Base-by-base conservation (phyloP, 2,888 invertebrate species). In the Thymelicus lineola region DNA sequence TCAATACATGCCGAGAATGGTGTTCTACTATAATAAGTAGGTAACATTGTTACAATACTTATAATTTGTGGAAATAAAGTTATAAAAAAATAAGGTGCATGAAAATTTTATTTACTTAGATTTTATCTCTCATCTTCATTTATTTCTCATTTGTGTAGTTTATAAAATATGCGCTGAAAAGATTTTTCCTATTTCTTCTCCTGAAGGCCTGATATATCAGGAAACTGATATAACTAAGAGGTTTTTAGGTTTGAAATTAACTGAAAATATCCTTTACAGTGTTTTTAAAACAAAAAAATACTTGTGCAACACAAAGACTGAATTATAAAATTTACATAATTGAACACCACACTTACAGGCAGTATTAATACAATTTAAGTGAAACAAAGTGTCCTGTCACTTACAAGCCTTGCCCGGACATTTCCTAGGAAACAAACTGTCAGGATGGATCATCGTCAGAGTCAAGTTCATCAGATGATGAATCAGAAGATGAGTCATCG, bases 361-460 rank as follows among this genome's bases (percentile, higher is more conserved):
- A 53, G 15, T 14, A 55, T 35, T 55, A 20, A 55, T 9, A 55
- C 55, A 55, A 55, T 28, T 55, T 6, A 55, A 55, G 15, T 53
- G 53, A 20, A 3, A 28, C 20, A 35, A 3, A 64, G 53, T 42
- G 63, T 64, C 63, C 63, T 53, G n/a, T 64, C 63, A 64, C 66
- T 65, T 70, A 72, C 73, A 73, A 67, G 65, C 68, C 68, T 69
- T 69, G 62, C 57, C 71, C 72, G 58, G 53, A 62, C 28, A 58
- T 50, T 42, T 69, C 61, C 66, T 72, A 70, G 35, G 59, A 17
- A 42, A 72, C 55, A 53, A 45, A 66, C 71, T 61, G 73, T 77
- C 79, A 77, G 48, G 86, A 87, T 10, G 85, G 82, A 68, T 91
- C 90, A 84, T 93, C 92, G 82, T 93, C 92, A 0, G 91, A 91